Conservation (phyloP, 2,888 invertebrate genomes). For the Eumacrocentrus americanus region DNA sequence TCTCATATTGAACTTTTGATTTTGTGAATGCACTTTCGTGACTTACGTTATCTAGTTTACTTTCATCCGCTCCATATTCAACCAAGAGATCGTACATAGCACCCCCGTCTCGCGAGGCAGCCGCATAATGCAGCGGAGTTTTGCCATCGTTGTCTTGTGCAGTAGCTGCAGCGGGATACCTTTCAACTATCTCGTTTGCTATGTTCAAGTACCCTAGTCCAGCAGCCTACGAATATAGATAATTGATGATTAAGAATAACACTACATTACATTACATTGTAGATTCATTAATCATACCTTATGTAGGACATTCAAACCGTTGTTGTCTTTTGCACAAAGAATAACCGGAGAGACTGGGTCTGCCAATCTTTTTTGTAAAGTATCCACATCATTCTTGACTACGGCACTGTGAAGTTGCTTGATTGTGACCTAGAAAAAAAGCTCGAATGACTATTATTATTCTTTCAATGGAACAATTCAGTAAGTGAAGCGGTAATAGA, state of each 20-base stretch:
- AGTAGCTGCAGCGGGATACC: constrained; percentile 73
- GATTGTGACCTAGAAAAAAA: constrained; percentile 72
- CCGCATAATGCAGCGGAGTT: constrained; percentile 88
- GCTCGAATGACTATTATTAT: no score
- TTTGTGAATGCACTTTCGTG: neutral
- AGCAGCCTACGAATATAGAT: constrained; percentile 68
- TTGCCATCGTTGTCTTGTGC: constrained; percentile 82
- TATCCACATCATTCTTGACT: constrained; percentile 77
- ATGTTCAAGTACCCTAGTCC: constrained; percentile 80
- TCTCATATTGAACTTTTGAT: constrained; percentile 4
- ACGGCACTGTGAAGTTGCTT: constrained; percentile 81
- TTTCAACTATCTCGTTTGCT: constrained; percentile 73
- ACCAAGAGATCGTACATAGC: constrained; percentile 79
- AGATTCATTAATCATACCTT: constrained; percentile 66
- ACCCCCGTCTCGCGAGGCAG: constrained; percentile 78
- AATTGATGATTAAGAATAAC: constrained; percentile 15
- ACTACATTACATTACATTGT: neutral
- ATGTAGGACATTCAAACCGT: constrained; percentile 85
- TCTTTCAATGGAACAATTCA: no score
- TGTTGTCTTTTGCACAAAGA: constrained; percentile 76
- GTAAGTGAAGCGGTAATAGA: no score
- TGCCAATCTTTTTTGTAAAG: constrained; percentile 69
- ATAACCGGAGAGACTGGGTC: constrained; percentile 76
- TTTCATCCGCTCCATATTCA: constrained; percentile 83
- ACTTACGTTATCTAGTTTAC: constrained; percentile 81